phyloP scores from a whole-genome alignment of 2,888 invertebrate species.

The Lasioglossum villosulum region DNA sequence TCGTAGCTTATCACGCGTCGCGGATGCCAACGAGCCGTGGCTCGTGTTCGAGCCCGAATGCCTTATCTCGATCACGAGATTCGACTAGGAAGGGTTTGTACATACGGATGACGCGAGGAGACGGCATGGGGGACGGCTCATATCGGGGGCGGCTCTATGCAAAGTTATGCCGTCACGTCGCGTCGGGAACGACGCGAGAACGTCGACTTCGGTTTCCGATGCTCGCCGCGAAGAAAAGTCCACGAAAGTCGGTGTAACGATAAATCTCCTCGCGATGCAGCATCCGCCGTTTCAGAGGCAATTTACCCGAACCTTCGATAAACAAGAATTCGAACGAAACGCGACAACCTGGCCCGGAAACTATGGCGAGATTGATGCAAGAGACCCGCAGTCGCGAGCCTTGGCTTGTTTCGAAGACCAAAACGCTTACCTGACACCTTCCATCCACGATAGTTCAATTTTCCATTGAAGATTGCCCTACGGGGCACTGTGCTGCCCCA shows the following conservation, averaged over 20 bases:
- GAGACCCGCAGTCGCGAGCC: background rate
- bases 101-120: slow-evolving; percentile 68
- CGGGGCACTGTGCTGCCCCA: background rate
- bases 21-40: slow-evolving; percentile 68
- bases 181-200: slow-evolving; percentile 53
- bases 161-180: slow-evolving; percentile 65
- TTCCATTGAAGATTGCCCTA: background rate
- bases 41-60: slow-evolving; percentile 58
- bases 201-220: slow-evolving; percentile 59
- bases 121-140: slow-evolving; percentile 42
- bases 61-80: slow-evolving; percentile 72
- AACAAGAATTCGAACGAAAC: slow-evolving; percentile 61
- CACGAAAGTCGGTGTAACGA: slow-evolving; percentile 65
- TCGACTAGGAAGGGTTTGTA: slow-evolving; percentile 69
- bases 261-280: slow-evolving; percentile 61
- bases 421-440: background rate
- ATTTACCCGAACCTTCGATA: slow-evolving; percentile 60
- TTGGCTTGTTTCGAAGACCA: background rate
- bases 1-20: slow-evolving; percentile 69
- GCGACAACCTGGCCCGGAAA: slow-evolving; percentile 28
- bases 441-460: background rate
- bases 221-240: slow-evolving; percentile 60
- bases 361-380: background rate
- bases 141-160: slow-evolving; percentile 65
- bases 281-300: slow-evolving; percentile 52